phyloP scores from a whole-genome alignment of 2,888 invertebrate species.

The Orgyia antiqua region DNA sequence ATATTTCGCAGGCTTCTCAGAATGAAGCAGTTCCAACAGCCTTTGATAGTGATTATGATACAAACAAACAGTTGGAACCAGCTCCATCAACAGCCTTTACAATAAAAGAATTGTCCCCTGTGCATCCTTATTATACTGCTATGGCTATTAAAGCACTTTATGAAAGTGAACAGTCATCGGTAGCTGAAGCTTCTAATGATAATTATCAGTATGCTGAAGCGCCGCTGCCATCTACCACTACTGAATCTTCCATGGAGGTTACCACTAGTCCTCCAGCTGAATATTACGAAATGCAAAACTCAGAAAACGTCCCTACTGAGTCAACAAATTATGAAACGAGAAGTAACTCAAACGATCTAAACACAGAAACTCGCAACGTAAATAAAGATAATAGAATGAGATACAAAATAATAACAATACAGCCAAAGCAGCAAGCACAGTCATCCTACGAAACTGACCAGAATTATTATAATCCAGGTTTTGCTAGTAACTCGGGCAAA shows the following conservation, averaged over 20 bases:
- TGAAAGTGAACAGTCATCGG: constrained; percentile 37
- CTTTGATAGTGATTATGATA: constrained; percentile 40
- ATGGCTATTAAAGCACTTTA: constrained; percentile 58
- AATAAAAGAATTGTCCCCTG: constrained; percentile 52
- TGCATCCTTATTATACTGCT: constrained; percentile 53
- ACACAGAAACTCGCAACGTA: constrained; percentile 12
- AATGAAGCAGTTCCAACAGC: constrained; percentile 41
- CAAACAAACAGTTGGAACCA: constrained; percentile 31
- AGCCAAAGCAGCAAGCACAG: constrained; percentile 15
- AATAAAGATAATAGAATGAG: constrained; percentile 28
- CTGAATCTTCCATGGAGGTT: constrained; percentile 32
- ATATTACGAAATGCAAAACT: constrained; percentile 28
- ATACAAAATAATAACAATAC: constrained; percentile 32
- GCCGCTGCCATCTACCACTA: constrained; percentile 38
- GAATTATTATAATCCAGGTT: constrained; percentile 28
- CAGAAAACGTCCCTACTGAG: constrained; percentile 27
- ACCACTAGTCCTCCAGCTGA: constrained; percentile 28
- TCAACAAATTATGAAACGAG: constrained; percentile 26
- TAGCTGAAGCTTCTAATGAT: constrained; percentile 59
- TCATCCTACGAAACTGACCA: constrained; percentile 19
- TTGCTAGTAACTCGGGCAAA: constrained; percentile 35
- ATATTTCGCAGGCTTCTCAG: constrained; percentile 28
- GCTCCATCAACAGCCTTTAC: constrained; percentile 46
- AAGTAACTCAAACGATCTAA: constrained; percentile 21
- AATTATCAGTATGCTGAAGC: constrained; percentile 59